phyloP scores from a whole-genome alignment of 2,888 invertebrate genomes.

The Isotomurus palustris region DNA sequence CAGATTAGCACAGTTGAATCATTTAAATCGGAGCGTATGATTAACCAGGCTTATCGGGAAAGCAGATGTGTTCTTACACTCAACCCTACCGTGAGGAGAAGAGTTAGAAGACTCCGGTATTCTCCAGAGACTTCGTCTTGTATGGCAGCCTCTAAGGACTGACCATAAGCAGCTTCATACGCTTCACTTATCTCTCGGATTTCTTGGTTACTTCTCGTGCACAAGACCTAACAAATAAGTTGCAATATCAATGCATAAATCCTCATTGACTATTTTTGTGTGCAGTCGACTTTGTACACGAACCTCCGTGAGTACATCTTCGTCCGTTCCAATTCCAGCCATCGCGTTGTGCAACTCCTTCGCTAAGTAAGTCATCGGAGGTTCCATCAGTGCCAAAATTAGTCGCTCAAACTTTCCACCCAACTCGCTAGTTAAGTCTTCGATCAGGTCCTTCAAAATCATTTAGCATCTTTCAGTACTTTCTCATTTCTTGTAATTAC shows the following conservation, averaged over 20 bases:
- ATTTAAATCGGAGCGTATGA: background rate
- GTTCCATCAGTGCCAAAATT: conserved; percentile 65
- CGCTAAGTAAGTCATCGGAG: conserved; percentile 54
- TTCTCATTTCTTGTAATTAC: too few species aligned
- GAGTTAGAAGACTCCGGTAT: conserved; percentile 22
- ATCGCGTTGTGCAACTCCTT: conserved; percentile 50
- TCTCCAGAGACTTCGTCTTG: conserved; percentile 31
- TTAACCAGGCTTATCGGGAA: background rate
- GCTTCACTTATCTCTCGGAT: conserved; percentile 24
- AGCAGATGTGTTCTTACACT: conserved; percentile 12
- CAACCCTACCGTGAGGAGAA: conserved; percentile 32
- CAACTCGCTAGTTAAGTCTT: conserved; percentile 67
- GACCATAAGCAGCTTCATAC: conserved; percentile 22
- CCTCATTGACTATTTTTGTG: background rate
- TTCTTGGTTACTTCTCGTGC: conserved; percentile 30
- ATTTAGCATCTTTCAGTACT: background rate
- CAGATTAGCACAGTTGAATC: background rate
- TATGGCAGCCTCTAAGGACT: conserved; percentile 22
- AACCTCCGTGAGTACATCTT: conserved; percentile 30
- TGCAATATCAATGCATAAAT: too few species aligned
- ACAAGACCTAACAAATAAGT: conserved; percentile 24
- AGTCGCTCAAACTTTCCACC: conserved; percentile 72
- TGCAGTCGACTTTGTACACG: background rate
- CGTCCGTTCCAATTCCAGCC: conserved; percentile 36
- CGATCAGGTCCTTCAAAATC: conserved; percentile 58